A percentile compares a stretch with the other conserved stretches of the same genome.
phyloP scores from a whole-genome alignment of 2,113 vertebrate genomes.

The Erythrolamprus reginae region DNA sequence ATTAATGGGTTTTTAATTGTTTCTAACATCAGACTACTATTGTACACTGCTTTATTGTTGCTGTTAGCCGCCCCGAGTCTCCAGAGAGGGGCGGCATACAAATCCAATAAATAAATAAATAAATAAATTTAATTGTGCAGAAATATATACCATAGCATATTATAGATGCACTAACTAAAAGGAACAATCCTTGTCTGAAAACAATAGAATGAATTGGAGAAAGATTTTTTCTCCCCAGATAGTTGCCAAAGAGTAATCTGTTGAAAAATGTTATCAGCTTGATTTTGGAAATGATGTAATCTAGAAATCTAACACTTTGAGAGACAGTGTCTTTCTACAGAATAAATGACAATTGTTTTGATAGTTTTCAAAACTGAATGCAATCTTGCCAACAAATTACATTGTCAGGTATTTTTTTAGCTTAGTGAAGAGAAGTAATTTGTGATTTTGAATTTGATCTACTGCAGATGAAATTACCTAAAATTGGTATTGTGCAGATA shows the following conservation, averaged over 20 bases:
- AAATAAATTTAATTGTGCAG: slow-evolving; percentile 4
- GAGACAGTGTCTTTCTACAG: not conserved
- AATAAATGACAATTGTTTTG: not conserved
- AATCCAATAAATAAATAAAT: too few relatives aligned
- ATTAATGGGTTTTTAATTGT: too few relatives aligned
- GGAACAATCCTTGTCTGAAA: not conserved
- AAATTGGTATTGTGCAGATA: not conserved
- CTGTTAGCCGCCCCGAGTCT: too few relatives aligned
- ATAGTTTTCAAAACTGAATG: slow-evolving; percentile 11
- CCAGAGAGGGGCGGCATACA: too few relatives aligned
- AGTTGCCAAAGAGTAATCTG: slow-evolving; percentile 2
- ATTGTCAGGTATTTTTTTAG: slow-evolving; percentile 7
- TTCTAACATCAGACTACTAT: too few relatives aligned
- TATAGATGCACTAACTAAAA: not conserved
- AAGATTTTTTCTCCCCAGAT: not conserved
- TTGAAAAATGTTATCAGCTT: slow-evolving; percentile 2
- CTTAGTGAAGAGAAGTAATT: slow-evolving; percentile 2
- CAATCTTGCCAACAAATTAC: slow-evolving; percentile 10
- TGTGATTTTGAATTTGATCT: not conserved
- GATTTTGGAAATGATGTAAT: slow-evolving; percentile 1
- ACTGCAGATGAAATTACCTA: not conserved
- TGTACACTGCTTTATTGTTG: too few relatives aligned
- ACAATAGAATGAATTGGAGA: not conserved
- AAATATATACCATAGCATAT: not conserved
- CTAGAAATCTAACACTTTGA: slow-evolving; percentile 2